These are phyloP conservation scores for Cheilosia scutellata DNA, from an alignment of 2,888 invertebrate genomes.

Conservation along the genomic window DNA sequence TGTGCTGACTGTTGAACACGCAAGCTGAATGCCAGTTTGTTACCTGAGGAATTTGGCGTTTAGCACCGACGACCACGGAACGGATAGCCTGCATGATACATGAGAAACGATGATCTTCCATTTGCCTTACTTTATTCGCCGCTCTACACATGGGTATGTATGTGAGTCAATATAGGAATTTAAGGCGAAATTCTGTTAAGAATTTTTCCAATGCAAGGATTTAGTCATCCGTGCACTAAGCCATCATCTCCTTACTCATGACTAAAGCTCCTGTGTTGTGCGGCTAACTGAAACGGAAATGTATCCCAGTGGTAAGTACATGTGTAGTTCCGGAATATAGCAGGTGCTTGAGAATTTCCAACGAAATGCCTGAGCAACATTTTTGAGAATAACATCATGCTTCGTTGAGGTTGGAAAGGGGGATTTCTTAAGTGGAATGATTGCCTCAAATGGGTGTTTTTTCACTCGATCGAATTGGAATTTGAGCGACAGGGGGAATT, in stretches of 20 bases:
- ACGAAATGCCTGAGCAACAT: slow-evolving; percentile 37
- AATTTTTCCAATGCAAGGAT: slow-evolving; percentile 37
- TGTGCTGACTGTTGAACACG: not conserved
- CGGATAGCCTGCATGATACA: slow-evolving; percentile 8
- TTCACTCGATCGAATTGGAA: slow-evolving; percentile 48
- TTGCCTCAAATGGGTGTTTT: slow-evolving; percentile 37
- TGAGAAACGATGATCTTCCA: slow-evolving; percentile 31
- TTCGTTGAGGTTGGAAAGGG: not conserved
- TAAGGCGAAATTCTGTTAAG: slow-evolving; percentile 1
- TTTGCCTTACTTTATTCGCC: not conserved
- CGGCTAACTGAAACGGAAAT: slow-evolving; percentile 60
- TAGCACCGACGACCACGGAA: not conserved
- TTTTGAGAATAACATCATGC: slow-evolving; percentile 5
- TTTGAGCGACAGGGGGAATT: slow-evolving; percentile 21
- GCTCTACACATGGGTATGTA: not conserved
- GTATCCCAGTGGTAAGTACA: slow-evolving; percentile 54
- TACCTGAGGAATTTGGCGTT: slow-evolving; percentile 20
- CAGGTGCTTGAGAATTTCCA: slow-evolving; percentile 59
- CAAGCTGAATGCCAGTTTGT: slow-evolving; percentile 21
- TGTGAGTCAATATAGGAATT: not conserved
- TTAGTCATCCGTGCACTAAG: slow-evolving; percentile 57
- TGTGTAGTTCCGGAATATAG: slow-evolving; percentile 51
- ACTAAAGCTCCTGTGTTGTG: slow-evolving; percentile 44
- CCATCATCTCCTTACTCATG: slow-evolving; percentile 42
- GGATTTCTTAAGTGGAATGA: slow-evolving; percentile 7